Evolutionary conservation across 2,113 vertebrate species (phyloP).

Genomic region (Eolophus roseicapilla): DNA sequence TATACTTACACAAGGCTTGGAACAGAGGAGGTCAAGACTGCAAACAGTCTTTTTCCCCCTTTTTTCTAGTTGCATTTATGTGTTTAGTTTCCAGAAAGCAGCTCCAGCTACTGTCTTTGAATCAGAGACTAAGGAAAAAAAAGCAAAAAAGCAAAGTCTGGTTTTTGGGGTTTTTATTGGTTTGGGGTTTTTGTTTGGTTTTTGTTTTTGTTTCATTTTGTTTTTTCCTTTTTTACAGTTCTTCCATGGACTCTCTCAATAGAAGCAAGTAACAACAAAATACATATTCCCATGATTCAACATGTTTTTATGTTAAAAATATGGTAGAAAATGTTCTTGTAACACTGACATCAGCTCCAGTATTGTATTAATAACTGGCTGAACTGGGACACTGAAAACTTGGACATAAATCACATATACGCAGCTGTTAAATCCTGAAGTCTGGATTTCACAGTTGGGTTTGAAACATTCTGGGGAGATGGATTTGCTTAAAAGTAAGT

Average conservation of each 20-base stretch:
- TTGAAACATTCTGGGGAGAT: neutral
- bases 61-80: neutral
- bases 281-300: neutral
- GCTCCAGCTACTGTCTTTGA: neutral
- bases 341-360: neutral
- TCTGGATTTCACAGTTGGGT: neutral
- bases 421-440: neutral
- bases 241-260: neutral
- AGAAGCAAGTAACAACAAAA: neutral
- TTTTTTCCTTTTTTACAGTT: neutral
- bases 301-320: neutral
- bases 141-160: neutral
- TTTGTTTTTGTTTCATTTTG: neutral
- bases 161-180: neutral
- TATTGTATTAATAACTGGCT: neutral
- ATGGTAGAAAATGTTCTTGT: neutral
- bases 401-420: neutral
- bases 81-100: neutral
- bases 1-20: neutral
- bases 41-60: rapidly evolving
- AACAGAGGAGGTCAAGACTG: neutral
- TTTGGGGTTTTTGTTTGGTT: neutral
- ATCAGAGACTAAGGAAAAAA: neutral
- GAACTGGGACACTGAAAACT: neutral
- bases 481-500: neutral